Conservation (phyloP, 1,140 invertebrate species). For the Pygmarrhopalites habei region DNA sequence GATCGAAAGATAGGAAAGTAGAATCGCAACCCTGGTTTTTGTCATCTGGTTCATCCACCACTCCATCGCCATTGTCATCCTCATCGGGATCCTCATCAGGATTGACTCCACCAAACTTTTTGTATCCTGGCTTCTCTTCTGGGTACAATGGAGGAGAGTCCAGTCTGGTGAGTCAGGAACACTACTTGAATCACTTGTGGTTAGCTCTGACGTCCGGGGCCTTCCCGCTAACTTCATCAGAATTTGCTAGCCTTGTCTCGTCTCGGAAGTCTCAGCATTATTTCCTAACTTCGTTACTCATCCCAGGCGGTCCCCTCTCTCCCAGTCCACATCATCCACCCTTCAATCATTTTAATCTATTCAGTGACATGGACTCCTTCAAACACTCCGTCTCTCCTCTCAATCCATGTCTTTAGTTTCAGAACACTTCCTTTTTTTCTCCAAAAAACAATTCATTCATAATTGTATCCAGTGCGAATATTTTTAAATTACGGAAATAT, state of each 20-base stretch:
- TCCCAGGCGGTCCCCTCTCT: not conserved
- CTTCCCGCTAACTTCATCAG: not conserved
- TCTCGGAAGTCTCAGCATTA: not conserved
- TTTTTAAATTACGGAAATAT: no score
- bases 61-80: not conserved
- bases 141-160: not conserved
- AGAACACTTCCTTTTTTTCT: no score
- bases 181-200: constrained; percentile 20
- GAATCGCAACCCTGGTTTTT: not conserved
- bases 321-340: not conserved
- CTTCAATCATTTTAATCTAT: not conserved
- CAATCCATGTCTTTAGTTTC: no score
- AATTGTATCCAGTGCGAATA: no score
- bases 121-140: not conserved
- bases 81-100: not conserved
- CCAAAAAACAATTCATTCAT: no score
- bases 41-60: not conserved
- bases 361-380: not conserved
- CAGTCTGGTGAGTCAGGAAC: not conserved
- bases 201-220: not conserved
- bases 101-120: not conserved
- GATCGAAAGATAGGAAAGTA: no score
- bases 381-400: no score
- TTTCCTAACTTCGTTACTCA: not conserved
- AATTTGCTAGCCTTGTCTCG: not conserved